Conservation (phyloP, 2,113 vertebrate genomes). For the Laterallus jamaicensis region DNA sequence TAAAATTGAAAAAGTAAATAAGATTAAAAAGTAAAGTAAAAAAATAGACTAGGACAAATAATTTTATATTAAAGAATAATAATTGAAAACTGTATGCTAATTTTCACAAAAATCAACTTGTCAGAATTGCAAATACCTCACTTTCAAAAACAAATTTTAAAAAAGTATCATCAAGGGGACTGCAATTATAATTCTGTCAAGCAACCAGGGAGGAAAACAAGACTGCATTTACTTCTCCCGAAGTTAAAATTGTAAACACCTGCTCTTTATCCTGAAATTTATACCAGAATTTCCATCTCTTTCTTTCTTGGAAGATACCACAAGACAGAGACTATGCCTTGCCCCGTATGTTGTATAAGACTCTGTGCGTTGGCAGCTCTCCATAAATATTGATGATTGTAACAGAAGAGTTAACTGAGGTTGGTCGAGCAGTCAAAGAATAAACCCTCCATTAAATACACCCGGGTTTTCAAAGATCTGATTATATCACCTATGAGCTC, state of each 20-base stretch:
- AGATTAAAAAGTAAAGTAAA: not conserved
- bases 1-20: slow-evolving; percentile 5
- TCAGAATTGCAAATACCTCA: slow-evolving; percentile 15
- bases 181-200: not conserved
- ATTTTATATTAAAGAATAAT: not conserved
- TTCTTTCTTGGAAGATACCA: slow-evolving; percentile 3
- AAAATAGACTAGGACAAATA: not conserved
- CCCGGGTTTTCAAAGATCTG: slow-evolving; percentile 27
- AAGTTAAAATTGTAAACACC: slow-evolving; percentile 43
- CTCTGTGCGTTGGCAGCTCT: not conserved
- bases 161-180: not conserved
- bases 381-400: slow-evolving; percentile 55
- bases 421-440: slow-evolving; percentile 40
- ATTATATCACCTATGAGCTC: slow-evolving; percentile 40
- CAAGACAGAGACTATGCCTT: not conserved
- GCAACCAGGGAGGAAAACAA: slow-evolving; percentile 10
- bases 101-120: slow-evolving; percentile 18
- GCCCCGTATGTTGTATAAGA: not conserved
- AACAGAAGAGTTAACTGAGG: slow-evolving; percentile 57
- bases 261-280: slow-evolving; percentile 22
- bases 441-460: slow-evolving; percentile 20
- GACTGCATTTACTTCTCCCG: slow-evolving; percentile 35
- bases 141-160: slow-evolving; percentile 27
- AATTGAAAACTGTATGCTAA: not conserved
- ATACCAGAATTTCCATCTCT: not conserved